Conservation (phyloP, 2,113 vertebrate species). For the Perca fluviatilis region DNA sequence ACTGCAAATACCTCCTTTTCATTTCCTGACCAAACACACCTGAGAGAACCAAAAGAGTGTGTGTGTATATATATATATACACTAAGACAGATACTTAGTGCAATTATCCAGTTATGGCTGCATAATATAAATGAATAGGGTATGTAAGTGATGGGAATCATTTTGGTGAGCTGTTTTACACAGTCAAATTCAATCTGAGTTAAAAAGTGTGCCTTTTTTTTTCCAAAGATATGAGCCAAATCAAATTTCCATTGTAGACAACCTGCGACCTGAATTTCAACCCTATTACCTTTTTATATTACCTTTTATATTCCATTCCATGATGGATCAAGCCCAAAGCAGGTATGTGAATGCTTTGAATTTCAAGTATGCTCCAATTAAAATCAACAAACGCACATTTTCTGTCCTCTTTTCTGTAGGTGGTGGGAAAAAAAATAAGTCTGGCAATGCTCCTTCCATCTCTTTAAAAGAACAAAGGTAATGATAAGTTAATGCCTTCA, state of each 20-base stretch:
- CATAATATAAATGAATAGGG: constrained; percentile 30
- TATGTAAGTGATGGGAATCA: constrained; percentile 5
- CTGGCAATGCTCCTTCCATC: constrained; percentile 31
- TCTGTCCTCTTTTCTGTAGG: constrained; percentile 53
- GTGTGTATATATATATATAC: not conserved
- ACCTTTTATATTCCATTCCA: not conserved
- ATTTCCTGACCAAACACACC: constrained; percentile 79
- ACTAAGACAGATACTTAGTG: constrained; percentile 6
- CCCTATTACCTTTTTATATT: not conserved
- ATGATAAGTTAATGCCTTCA: constrained; percentile 68
- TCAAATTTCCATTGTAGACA: not conserved
- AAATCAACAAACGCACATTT: constrained; percentile 67
- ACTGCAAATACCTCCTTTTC: constrained; percentile 66
- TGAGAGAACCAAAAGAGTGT: constrained; percentile 43
- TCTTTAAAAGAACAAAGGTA: constrained; percentile 66
- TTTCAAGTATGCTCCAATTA: constrained; percentile 73
- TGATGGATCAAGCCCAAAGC: constrained; percentile 40
- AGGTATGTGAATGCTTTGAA: constrained; percentile 62
- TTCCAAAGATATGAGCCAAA: not conserved
- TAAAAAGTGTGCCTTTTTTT: not conserved
- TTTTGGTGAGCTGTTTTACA: constrained; percentile 15
- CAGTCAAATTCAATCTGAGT: constrained; percentile 22
- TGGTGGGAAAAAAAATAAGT: constrained; percentile 34
- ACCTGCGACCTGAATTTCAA: constrained; percentile 21
- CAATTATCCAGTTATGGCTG: constrained; percentile 55